Base-by-base conservation (phyloP, 2,113 vertebrate species). In the Rhineura floridana region DNA sequence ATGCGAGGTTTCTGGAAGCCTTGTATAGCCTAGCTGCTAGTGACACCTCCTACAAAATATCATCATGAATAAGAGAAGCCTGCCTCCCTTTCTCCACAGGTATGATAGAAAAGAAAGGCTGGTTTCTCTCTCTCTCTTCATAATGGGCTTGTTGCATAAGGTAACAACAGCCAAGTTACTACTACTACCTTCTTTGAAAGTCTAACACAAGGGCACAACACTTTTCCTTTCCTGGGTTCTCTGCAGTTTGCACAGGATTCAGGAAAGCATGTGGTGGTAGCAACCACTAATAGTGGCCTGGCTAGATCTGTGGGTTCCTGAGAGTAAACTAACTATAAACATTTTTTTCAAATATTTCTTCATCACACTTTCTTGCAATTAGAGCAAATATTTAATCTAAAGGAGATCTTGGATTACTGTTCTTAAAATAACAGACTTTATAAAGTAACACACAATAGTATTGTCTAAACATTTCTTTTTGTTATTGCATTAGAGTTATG, bases 401-500 rank as follows among this genome's bases (percentile, higher is more conserved):
- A 36, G 11, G n/a, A 33, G 80, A n/a, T 85, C 84, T 81, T 59
- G 44, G 90, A 23, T 91, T 89, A 70, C 55, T 84, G 39, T 87
- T 89, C 19, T 13, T 19, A 11, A 85, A 19, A 8, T 70, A 82
- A 28, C 48, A 90, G 69, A 91, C 39, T 36, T 81, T 75, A 25
- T 62, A 90, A 91, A 86, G 83, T 79, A 91, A 79, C 44, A 90
- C 84, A 84, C 81, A 93, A 95, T 73, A 91, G 85, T 72, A 87
- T 36, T 52, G 78, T 84, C 15, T 81, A 88, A 94, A 48, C 92
- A 87, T 92, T 94, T 93, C 84, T 87, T 93, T 93, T 92, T 86
- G 82, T 91, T 91, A 92, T 82, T 92, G 91, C 78, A 84, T 73
- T 39, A 36, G 70, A 93, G 91, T 91, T 93, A 93, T 88, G 89